A percentile compares a stretch with the other conserved stretches of the same genome.
Conservation (phyloP, 2,888 invertebrate species). For the Drosophila koepferae region DNA sequence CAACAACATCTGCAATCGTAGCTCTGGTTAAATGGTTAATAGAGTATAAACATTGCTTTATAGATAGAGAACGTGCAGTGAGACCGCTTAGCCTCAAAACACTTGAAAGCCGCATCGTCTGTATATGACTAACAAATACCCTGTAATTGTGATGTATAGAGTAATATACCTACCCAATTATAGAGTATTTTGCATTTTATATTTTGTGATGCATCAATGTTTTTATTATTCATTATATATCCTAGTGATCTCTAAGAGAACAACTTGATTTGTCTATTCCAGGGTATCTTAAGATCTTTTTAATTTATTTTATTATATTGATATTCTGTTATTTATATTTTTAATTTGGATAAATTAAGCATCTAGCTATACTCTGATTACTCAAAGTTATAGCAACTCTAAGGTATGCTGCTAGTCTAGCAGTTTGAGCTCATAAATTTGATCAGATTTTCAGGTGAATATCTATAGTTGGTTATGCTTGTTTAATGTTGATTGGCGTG, state of each 20-base stretch:
- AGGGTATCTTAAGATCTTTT: neutral
- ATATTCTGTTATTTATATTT: no score
- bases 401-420: neutral
- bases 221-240: no score
- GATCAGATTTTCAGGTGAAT: slow-evolving; percentile 1
- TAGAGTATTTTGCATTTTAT: no score
- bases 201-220: no score
- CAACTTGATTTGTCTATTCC: neutral
- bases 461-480: slow-evolving; percentile 44
- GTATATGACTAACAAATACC: neutral
- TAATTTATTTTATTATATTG: no score
- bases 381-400: neutral
- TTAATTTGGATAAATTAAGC: neutral
- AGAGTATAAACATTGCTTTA: neutral
- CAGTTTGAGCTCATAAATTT: neutral
- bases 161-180: no score
- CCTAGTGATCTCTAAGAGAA: no score
- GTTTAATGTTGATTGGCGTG: slow-evolving; percentile 51
- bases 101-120: neutral
- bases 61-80: neutral
- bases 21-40: neutral
- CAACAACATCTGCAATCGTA: neutral
- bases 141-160: neutral
- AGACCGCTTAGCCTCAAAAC: neutral
- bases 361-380: neutral